phyloP scores from a whole-genome alignment of 2,888 invertebrate genomes.

The Lymantria dispar region DNA sequence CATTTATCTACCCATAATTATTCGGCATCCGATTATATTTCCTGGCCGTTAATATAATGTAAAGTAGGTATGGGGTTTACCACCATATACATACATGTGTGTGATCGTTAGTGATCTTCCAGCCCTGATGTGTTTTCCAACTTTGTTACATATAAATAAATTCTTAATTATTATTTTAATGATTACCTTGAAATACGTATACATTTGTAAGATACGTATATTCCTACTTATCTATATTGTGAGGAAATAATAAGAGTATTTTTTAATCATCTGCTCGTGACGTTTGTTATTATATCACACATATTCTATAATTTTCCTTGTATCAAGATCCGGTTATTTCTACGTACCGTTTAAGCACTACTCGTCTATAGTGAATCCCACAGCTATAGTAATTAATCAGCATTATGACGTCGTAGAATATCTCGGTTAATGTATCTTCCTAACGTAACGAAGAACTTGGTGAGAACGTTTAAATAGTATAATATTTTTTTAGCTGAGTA shows the following conservation, averaged over 20 bases:
- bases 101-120: too few relatives aligned
- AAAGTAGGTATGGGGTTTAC: too few relatives aligned
- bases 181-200: too few relatives aligned
- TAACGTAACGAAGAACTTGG: constrained; percentile 23
- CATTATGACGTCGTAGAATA: constrained; percentile 39
- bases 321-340: constrained; percentile 31
- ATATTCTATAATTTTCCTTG: constrained; percentile 28
- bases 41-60: too few relatives aligned
- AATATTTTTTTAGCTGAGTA: constrained; percentile 6
- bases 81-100: too few relatives aligned
- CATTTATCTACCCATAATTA: too few relatives aligned
- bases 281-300: constrained; percentile 23
- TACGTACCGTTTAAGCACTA: constrained; percentile 21
- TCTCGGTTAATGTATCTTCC: constrained; percentile 40
- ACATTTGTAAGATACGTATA: too few relatives aligned
- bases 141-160: too few relatives aligned
- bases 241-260: background rate
- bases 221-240: too few relatives aligned
- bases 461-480: constrained; percentile 20
- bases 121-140: too few relatives aligned
- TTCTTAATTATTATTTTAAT: too few relatives aligned
- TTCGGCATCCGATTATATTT: too few relatives aligned
- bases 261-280: constrained; percentile 19
- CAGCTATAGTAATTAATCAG: constrained; percentile 15
- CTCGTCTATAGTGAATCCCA: constrained; percentile 34